Percentiles rank a stretch among this genome's conserved stretches.
These are phyloP conservation scores for Pachymerium ferrugineum DNA, from an alignment of 2,888 invertebrate genomes.

Conservation along the genomic window DNA sequence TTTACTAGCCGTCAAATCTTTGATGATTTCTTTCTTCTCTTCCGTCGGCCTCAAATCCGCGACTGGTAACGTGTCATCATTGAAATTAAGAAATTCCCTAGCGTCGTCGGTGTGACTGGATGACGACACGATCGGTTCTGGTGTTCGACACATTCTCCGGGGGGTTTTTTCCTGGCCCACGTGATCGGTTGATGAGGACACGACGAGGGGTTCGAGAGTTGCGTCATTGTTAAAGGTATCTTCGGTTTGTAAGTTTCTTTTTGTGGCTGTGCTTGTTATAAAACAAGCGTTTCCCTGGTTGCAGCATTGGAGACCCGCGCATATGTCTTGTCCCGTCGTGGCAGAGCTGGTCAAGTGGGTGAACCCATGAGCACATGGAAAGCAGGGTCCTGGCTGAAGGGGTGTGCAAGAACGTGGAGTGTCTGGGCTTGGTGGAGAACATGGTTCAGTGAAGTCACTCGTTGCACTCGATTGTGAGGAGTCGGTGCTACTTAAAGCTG, in stretches of 20 bases:
- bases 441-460: slow-evolving; percentile 80
- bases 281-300: slow-evolving; percentile 27
- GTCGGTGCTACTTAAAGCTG: slow-evolving; percentile 66
- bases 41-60: not conserved
- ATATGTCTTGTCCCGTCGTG: not conserved
- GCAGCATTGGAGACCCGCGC: not conserved
- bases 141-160: not conserved
- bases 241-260: slow-evolving; percentile 30
- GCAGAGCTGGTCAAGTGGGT: not conserved
- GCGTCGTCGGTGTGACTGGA: not conserved
- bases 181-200: not conserved
- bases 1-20: not conserved
- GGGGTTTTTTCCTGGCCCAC: not conserved
- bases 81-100: not conserved
- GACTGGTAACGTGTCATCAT: not conserved
- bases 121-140: not conserved
- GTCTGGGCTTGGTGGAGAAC: slow-evolving; percentile 60
- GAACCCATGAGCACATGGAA: slow-evolving; percentile 21
- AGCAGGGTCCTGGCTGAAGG: not conserved
- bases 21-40: not conserved
- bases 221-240: slow-evolving; percentile 32
- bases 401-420: slow-evolving; percentile 32
- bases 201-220: not conserved
- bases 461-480: slow-evolving; percentile 55
- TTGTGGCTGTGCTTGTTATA: not conserved